Conservation (phyloP, 2,113 vertebrate species). For the Pangasianodon gigas region DNA sequence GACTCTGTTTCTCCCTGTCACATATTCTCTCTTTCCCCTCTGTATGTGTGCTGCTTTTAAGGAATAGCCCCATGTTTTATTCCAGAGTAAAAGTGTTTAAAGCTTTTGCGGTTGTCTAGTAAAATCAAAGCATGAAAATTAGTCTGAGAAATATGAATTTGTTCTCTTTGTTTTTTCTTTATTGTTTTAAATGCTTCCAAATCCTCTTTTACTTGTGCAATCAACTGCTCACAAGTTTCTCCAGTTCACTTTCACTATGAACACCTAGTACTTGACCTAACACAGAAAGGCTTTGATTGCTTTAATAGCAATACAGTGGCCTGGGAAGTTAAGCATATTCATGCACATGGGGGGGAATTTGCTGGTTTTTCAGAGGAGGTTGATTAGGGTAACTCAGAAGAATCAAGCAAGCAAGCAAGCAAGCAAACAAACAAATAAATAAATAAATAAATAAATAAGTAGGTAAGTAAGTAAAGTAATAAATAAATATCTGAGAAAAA, state of each 20-base stretch:
- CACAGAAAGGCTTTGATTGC: slow-evolving; percentile 73
- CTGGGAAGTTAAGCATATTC: slow-evolving; percentile 59
- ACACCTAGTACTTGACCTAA: slow-evolving; percentile 70
- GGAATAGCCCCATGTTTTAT: neutral
- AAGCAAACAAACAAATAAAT: slow-evolving; percentile 59
- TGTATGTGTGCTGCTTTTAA: neutral
- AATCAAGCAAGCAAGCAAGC: slow-evolving; percentile 51
- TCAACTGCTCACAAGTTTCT: slow-evolving; percentile 18
- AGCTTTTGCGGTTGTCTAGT: slow-evolving; percentile 31
- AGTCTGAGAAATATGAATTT: neutral
- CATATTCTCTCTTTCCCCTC: neutral
- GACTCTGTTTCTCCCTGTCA: neutral
- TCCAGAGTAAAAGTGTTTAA: slow-evolving; percentile 31
- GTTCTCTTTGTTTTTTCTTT: neutral
- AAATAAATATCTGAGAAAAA: slow-evolving; percentile 75
- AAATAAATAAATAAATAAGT: too few relatives aligned
- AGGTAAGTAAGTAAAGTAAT: neutral
- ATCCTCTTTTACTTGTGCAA: slow-evolving; percentile 19
- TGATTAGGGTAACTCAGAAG: slow-evolving; percentile 74
- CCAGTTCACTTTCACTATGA: slow-evolving; percentile 70
- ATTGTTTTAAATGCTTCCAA: slow-evolving; percentile 22
- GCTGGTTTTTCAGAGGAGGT: slow-evolving; percentile 62
- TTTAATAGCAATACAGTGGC: slow-evolving; percentile 75
- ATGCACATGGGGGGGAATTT: slow-evolving; percentile 49
- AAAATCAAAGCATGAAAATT: slow-evolving; percentile 18